Conservation (phyloP, 2,797 vertebrate genomes). For the Dromococcyx pavoninus region DNA sequence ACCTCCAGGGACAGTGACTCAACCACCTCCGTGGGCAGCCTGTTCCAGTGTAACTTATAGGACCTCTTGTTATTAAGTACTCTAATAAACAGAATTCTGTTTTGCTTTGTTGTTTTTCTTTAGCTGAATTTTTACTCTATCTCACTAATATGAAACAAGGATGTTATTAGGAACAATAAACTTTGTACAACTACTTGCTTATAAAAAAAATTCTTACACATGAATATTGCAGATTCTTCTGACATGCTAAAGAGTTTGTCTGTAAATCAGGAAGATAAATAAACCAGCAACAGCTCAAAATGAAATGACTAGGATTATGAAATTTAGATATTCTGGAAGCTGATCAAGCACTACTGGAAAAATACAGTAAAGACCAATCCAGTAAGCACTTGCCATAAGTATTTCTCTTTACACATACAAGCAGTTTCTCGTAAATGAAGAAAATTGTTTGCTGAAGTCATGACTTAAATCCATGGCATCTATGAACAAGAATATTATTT, state of each 20-base stretch:
- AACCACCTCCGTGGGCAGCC: too few relatives aligned
- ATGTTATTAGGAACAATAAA: not conserved
- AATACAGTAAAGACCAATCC: not conserved
- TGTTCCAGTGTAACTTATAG: not conserved
- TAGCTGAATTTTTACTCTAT: not conserved
- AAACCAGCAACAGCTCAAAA: not conserved
- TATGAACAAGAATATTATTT: not conserved
- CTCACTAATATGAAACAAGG: not conserved
- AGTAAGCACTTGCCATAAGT: not conserved
- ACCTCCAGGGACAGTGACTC: too few relatives aligned
- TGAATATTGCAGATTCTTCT: not conserved
- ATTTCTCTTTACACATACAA: not conserved
- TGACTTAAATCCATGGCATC: not conserved
- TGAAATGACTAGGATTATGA: not conserved
- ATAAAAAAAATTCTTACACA: not conserved
- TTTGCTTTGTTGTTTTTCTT: not conserved
- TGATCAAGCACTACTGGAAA: not conserved
- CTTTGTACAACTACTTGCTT: not conserved
- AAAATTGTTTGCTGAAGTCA: not conserved
- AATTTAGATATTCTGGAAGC: not conserved
- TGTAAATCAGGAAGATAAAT: not conserved
- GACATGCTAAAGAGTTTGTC: not conserved
- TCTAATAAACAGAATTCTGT: not conserved
- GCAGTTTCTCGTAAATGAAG: not conserved
- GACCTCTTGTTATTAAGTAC: not conserved